Evolutionary conservation across 2,888 invertebrate genomes (phyloP).

Genomic region (Fragum whitleyi): DNA sequence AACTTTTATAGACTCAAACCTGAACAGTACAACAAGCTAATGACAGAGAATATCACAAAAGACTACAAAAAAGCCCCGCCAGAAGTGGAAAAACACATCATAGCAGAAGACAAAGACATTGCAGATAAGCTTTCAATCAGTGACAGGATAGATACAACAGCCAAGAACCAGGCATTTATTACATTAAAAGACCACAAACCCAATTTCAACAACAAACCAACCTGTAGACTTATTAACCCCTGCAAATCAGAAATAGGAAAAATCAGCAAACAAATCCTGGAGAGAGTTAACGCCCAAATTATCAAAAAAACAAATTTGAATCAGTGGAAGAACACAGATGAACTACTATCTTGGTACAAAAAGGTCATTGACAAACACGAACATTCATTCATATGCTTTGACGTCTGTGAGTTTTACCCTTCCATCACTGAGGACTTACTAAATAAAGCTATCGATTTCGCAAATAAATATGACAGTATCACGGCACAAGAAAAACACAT

Average conservation of each 20-base stretch:
- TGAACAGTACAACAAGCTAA: slow-evolving; percentile 3
- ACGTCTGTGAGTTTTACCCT: slow-evolving; percentile 4
- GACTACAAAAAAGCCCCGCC: neutral
- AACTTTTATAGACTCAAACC: neutral
- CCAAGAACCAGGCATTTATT: slow-evolving; percentile 14
- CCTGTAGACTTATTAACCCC: slow-evolving; percentile 8
- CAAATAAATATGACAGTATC: slow-evolving; percentile 1
- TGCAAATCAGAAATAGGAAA: slow-evolving; percentile 13
- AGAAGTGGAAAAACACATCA: slow-evolving; percentile 4
- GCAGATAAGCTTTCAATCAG: neutral
- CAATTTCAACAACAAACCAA: neutral
- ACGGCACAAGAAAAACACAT: neutral
- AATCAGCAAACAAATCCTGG: slow-evolving; percentile 7
- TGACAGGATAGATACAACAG: slow-evolving; percentile 12
- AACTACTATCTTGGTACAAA: slow-evolving; percentile 6
- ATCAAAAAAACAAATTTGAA: neutral
- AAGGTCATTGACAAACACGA: neutral
- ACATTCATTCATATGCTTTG: slow-evolving; percentile 8
- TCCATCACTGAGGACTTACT: slow-evolving; percentile 11
- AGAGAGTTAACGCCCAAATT: neutral
- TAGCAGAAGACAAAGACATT: slow-evolving; percentile 2
- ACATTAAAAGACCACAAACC: slow-evolving; percentile 10
- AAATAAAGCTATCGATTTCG: neutral
- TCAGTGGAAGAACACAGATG: slow-evolving; percentile 9
- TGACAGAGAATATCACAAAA: neutral